Percentiles rank a stretch among this genome's conserved stretches.
phyloP scores from a whole-genome alignment of 23 tunicate genomes.

The Phallusia fumigata region DNA sequence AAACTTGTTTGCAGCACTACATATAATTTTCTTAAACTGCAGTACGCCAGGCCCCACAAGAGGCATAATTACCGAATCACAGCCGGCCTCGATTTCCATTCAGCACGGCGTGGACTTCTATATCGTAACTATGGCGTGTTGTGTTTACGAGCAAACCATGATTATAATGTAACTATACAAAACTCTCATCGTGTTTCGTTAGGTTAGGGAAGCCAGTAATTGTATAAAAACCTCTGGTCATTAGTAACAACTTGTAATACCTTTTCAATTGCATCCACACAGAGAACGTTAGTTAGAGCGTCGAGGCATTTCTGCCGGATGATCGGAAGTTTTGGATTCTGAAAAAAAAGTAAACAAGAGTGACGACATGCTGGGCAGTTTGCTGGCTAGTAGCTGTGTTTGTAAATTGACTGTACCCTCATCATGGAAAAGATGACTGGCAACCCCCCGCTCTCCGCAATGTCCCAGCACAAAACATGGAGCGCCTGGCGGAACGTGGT shows the following conservation, averaged over 20 bases:
- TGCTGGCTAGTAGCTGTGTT: too few species aligned
- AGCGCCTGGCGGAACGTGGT: constrained; percentile 76
- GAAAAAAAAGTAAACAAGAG: not conserved
- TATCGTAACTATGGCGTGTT: too few species aligned
- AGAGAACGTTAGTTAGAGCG: constrained; percentile 90
- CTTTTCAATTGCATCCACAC: constrained; percentile 92
- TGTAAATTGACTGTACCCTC: constrained; percentile 25
- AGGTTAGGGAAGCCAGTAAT: not conserved
- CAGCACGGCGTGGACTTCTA: too few species aligned
- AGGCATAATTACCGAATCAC: too few species aligned
- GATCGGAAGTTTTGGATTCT: constrained; percentile 89
- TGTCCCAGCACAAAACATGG: constrained; percentile 87
- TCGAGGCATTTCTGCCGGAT: constrained; percentile 96
- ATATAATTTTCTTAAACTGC: too few species aligned
- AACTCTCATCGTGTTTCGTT: too few species aligned
- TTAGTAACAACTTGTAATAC: constrained; percentile 13
- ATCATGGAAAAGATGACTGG: constrained; percentile 97
- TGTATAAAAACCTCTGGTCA: not conserved
- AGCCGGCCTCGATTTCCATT: too few species aligned
- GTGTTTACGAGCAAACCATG: too few species aligned
- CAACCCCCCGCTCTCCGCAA: constrained; percentile 86
- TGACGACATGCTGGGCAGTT: too few species aligned
- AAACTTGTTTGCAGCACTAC: too few species aligned
- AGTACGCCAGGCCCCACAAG: too few species aligned
- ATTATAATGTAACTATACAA: too few species aligned